Conservation (phyloP, 2,797 vertebrate species). For the Oceanodroma leucorhoa region DNA sequence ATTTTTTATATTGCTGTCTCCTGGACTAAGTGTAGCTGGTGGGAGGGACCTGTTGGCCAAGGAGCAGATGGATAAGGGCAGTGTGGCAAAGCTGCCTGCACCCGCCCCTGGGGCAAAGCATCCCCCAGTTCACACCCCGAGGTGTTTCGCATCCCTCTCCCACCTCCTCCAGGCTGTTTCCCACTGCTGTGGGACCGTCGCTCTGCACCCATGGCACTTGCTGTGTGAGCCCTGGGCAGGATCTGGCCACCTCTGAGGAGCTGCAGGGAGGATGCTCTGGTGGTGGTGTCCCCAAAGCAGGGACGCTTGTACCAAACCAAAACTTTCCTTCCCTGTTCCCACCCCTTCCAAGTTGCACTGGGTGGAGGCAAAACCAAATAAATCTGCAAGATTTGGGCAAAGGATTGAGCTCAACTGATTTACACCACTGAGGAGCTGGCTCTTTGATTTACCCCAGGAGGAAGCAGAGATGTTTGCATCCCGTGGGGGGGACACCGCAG, state of each 20-base stretch:
- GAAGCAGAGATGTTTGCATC: not conserved
- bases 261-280: not conserved
- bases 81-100: not conserved
- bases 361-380: not conserved
- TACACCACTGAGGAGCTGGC: not conserved
- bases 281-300: not conserved
- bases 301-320: not conserved
- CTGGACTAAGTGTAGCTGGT: not conserved
- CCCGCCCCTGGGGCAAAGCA: not conserved
- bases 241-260: fast-evolving
- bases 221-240: not conserved
- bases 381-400: not conserved
- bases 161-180: not conserved
- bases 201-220: not conserved
- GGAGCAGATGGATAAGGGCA: not conserved
- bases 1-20: no score
- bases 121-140: not conserved
- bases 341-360: no score
- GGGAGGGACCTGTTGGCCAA: not conserved
- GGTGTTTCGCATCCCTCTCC: not conserved
- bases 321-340: not conserved
- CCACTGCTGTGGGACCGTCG: fast-evolving
- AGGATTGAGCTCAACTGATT: not conserved
- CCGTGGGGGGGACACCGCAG: fast-evolving
- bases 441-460: not conserved